Base-by-base conservation (phyloP, 92 coral and sea anemone genomes). In the Zoanthus gigantus region DNA sequence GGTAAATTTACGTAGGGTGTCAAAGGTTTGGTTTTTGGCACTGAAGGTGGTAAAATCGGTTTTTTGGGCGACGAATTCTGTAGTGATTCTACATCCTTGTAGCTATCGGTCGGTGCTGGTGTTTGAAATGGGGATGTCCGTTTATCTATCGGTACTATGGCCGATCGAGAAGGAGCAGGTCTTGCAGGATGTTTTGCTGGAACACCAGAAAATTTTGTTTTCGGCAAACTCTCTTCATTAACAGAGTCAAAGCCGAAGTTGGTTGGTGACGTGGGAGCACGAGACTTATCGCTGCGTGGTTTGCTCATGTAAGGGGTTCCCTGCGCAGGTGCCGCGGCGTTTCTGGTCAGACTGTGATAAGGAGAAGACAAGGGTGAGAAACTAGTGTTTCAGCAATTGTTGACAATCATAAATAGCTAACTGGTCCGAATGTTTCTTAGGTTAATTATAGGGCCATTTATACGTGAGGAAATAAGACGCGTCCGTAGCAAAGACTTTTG, bases 271-370 rank as follows among this genome's bases (percentile, higher is more conserved):
- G 85, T 81, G 8, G 76, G 85, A 69, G 85, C 45, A 11, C 28
- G 23, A 7, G 75, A 61, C 76, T 74, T 67, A 15, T 81, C 75
- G 6, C n/a, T 79, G 5, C 32, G 30, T 6, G 7, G 9, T 61
- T 60, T 79, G 54, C 72, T 79, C 32, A 65, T 28, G 85, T 81
- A 29, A 7, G 61, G 60, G 23, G 61, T 9, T 30, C 5, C 30
- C 54, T 50, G 44, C 44, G 75, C 73, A 1, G 63, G 46, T 16
- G 74, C 53, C 45, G 50, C 85, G 4, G 60, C 74, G 56, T 81
- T 81, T 81, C 60, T 81, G 75, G 85, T 81, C 46, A 81, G 75
- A 44, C 85, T 81, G 85, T 60, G 53, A 18, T 67, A 0, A 50
- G 9, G 56, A 50, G 56, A 50, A 67, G n/a, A 50, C 23, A 81